A percentile compares a stretch with the other conserved stretches of the same genome.
phyloP scores from a whole-genome alignment of 1,140 invertebrate species.

The Pachypeltis micranthus region DNA sequence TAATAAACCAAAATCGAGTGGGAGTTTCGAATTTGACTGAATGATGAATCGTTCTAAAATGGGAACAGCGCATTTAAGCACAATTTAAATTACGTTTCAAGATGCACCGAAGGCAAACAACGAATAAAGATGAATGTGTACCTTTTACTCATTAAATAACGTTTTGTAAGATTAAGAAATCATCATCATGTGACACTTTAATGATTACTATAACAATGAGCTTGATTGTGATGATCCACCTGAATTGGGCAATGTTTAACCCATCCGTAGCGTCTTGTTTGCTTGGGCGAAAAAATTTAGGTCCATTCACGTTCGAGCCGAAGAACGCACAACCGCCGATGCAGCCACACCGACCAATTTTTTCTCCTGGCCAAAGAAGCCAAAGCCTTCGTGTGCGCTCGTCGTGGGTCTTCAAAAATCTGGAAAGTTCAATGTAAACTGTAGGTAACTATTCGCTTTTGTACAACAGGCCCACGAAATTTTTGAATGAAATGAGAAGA shows the following conservation, averaged over 20 bases:
- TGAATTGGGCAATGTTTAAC: slow-evolving; percentile 64
- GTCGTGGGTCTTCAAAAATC: slow-evolving; percentile 81
- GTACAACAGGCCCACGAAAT: no score
- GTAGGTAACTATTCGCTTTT: no score
- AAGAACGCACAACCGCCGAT: slow-evolving; percentile 91
- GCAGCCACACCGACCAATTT: slow-evolving; percentile 78
- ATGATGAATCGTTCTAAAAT: no score
- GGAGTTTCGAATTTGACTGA: no score
- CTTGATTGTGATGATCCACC: slow-evolving; percentile 34
- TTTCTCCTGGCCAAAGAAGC: slow-evolving; percentile 81
- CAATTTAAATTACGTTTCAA: no score
- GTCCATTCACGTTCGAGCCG: slow-evolving; percentile 74
- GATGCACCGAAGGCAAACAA: no score
- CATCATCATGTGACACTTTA: no score
- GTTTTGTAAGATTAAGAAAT: slow-evolving; percentile 1
- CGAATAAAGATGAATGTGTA: no score
- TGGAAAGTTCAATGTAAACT: slow-evolving; percentile 31
- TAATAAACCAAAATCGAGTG: no score
- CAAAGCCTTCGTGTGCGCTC: slow-evolving; percentile 74
- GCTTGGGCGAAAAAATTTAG: slow-evolving; percentile 75
- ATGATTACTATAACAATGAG: no score
- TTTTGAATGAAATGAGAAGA: no score
- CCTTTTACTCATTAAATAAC: background rate
- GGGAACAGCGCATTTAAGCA: no score
- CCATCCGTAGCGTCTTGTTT: slow-evolving; percentile 66